Evolutionary conservation across 53 echinoderm and acorn worm species (phyloP).

Genomic region (Paelopatides confundens): DNA sequence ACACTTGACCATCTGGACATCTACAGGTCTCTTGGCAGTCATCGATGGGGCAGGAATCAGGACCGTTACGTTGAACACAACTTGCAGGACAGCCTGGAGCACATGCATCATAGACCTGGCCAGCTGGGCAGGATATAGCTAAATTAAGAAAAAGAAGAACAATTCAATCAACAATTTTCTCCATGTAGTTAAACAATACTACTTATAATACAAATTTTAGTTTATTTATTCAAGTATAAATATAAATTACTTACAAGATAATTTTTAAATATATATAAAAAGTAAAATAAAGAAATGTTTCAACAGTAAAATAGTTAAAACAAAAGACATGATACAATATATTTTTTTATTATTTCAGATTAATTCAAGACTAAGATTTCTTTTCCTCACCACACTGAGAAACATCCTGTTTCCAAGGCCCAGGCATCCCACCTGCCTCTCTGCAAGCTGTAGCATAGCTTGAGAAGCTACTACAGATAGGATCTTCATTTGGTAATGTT

Average conservation of each 20-base stretch:
- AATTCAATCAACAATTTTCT: too few species aligned
- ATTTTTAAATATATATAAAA: too few species aligned
- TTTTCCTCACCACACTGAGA: slow-evolving; percentile 64
- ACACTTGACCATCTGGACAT: slow-evolving; percentile 74
- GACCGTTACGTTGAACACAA: slow-evolving; percentile 1
- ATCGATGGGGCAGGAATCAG: background rate
- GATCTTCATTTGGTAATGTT: slow-evolving; percentile 64
- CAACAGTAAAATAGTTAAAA: too few species aligned
- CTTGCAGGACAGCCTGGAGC: slow-evolving; percentile 42
- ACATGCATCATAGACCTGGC: slow-evolving; percentile 60
- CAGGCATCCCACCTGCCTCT: slow-evolving; percentile 61
- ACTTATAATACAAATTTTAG: too few species aligned
- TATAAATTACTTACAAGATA: too few species aligned
- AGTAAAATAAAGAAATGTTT: too few species aligned
- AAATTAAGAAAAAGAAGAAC: background rate
- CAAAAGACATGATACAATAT: too few species aligned
- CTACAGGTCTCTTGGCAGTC: slow-evolving; percentile 73
- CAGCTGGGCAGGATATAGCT: slow-evolving; percentile 57
- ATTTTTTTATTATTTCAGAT: too few species aligned
- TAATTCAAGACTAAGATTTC: too few species aligned
- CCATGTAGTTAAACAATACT: too few species aligned
- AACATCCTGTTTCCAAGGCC: slow-evolving; percentile 64
- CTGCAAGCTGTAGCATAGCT: slow-evolving; percentile 73
- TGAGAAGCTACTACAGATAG: slow-evolving; percentile 67
- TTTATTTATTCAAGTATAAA: too few species aligned